Evolutionary conservation across 2,113 vertebrate species (phyloP), one percentile per base, ranked within the genome.

Genomic region (Silurus asotus): DNA sequence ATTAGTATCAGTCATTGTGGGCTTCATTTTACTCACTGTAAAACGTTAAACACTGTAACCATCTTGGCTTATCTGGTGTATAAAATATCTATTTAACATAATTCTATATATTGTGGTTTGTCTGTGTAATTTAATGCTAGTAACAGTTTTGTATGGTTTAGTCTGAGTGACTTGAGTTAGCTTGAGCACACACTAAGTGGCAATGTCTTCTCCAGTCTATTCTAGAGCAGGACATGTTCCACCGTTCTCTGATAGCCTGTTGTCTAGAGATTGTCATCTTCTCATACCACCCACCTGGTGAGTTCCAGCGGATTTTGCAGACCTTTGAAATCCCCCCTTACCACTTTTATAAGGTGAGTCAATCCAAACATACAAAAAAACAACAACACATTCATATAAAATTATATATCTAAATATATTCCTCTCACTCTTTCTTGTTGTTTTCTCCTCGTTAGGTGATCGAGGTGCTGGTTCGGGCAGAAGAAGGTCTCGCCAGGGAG

Each of bases 171-270:
- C 15, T 10, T 51, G 62, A 61, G 37, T 37, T 37, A 37, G 37
- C 37, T 37, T 37, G 51, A 79, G 25, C 51, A 59, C 17, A 37
- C 55, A 25, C 67, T 87, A 11, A 87, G 1, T 83, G 17, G 8
- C 6, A 19, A 3, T 56, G 67, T 86, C 56, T 88, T 88, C 92
- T 45, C 48, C 91, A 99, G 98, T 94, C 93, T 80, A 93, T 99
- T 83, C 92, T 99, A 93, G 97, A 98, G 85, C 97, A 98, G 87
- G 97, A 98, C 53, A 88, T 97, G 84, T 97, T 99, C 91, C 97
- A 99, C 17, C 95, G 95, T 62, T 99, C 98, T 0, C 95, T 99
- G 87, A 91, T 99, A 72, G 95, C 93, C 0, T 99, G 98, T 82
- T 98, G 97, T 83, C 93, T 99, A 85, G 97, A 99, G 91, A 96